Conservation (phyloP, 1,140 invertebrate species). For the Andrena cerasifolii region DNA sequence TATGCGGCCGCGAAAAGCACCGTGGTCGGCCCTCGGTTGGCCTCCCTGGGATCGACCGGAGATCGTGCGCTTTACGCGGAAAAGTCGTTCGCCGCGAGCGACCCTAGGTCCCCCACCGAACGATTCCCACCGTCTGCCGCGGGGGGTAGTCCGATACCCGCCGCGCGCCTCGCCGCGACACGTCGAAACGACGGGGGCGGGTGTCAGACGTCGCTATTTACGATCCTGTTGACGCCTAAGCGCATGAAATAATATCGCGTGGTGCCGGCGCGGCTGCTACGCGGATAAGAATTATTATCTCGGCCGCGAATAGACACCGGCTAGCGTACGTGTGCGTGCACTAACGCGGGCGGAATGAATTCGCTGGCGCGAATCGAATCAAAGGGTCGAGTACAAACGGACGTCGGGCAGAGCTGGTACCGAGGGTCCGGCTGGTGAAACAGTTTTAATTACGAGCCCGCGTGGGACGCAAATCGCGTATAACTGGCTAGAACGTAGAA, state of each 20-base stretch:
- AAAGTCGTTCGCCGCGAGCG: constrained; percentile 27
- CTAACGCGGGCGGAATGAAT: constrained; percentile 44
- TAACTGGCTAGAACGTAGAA: no score
- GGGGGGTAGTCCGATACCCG: background rate
- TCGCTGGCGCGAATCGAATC: constrained; percentile 55
- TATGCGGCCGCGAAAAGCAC: constrained; percentile 56
- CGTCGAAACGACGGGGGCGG: constrained; percentile 32
- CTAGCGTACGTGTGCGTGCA: constrained; percentile 11
- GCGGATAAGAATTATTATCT: constrained; percentile 60
- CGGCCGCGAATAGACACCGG: constrained; percentile 39
- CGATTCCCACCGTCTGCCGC: background rate
- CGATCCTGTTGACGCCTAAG: constrained; percentile 51
- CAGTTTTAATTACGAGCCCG: no score
- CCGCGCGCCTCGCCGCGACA: background rate
- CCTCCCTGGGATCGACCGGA: background rate
- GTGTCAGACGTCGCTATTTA: constrained; percentile 40
- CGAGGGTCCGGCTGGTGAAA: no score
- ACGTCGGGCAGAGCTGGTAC: no score
- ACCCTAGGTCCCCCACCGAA: background rate
- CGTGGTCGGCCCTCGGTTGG: constrained; percentile 10
- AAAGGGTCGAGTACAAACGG: no score
- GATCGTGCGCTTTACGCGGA: constrained; percentile 36
- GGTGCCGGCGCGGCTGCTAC: constrained; percentile 31
- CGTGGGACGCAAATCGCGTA: no score
- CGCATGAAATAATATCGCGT: constrained; percentile 68